A percentile compares a stretch with the other conserved stretches of the same genome.
Conservation (phyloP, 2,113 vertebrate genomes). For the Oreotrochilus melanogaster region DNA sequence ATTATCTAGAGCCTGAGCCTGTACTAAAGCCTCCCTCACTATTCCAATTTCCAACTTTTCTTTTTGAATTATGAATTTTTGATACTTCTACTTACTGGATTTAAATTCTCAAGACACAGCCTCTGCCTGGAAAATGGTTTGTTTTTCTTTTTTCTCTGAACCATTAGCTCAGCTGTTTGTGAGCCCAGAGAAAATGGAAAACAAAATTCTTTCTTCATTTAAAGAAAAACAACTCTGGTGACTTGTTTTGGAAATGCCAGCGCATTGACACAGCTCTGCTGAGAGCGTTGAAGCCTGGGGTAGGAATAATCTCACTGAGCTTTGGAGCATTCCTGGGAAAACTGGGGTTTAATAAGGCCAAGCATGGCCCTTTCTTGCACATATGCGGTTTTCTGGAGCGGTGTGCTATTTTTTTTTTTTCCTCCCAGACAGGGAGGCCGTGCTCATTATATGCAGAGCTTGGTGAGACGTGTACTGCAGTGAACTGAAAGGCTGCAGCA, state of each 20-base stretch:
- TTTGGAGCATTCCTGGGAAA: constrained; percentile 29
- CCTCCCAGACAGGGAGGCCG: not conserved
- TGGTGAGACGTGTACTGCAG: not conserved
- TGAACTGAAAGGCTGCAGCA: not conserved
- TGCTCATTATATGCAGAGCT: not conserved
- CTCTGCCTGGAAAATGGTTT: not conserved
- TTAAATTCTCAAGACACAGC: not conserved
- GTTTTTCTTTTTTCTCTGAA: constrained; percentile 24
- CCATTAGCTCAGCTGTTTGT: not conserved
- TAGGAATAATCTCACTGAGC: not conserved
- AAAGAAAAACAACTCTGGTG: constrained; percentile 22
- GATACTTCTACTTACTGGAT: not conserved
- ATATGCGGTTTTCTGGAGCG: not conserved
- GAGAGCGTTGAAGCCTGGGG: not conserved
- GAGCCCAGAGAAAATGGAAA: constrained; percentile 34
- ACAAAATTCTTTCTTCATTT: not conserved
- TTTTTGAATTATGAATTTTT: not conserved
- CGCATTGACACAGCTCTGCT: not conserved
- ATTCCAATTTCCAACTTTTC: not conserved
- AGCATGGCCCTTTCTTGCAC: not conserved
- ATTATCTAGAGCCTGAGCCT: not conserved
- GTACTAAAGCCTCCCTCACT: not conserved
- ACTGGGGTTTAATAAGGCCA: not conserved
- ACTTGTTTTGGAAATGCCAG: constrained; percentile 44
- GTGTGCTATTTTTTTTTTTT: not conserved